Evolutionary conservation across 2,888 invertebrate genomes (phyloP), one percentile per base, ranked within the genome.

Genomic region (Adelognathus sp.): DNA sequence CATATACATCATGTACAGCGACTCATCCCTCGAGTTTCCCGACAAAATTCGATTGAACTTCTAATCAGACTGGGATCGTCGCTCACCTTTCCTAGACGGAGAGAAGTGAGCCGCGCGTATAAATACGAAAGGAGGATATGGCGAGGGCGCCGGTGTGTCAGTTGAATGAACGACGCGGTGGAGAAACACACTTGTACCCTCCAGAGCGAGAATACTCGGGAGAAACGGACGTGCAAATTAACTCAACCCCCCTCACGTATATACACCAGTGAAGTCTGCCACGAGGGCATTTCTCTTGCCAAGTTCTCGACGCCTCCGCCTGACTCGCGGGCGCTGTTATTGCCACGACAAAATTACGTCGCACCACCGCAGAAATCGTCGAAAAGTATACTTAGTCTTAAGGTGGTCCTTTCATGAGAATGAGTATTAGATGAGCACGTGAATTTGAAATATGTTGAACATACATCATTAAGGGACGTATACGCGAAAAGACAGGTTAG

Each of bases 21-120:
- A 14, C 4, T 14, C 7, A 0, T 7, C 5, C 44, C 27, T n/a
- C 18, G 4, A 3, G 6, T 18, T 9, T 1, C 44, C 21, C 6
- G 50, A 64, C 3, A 36, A 36, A 52, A 66, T 66, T 66, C 50
- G 50, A 66, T 66, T 66, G 52, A 66, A 66, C 36, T 66, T 66
- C 50, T 52, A 66, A 66, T 66, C 50, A 52, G 33, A 66, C 24
- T 44, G 52, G 36, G 52, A 66, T n/a, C n/a, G 36, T 66, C 36
- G 24, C 36, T 16, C 16, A 21, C 29, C 36, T 52, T 21, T 7
- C 18, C 18, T 1, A 18, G 7, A 3, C 3, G 6, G 36, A 24
- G 6, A 33, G n/a, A 52, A 21, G 36, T 18, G 31, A 50, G 39
- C 46, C 21, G 1, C 50, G 31, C 3, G 24, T n/a, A n/a, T n/a